phyloP scores from a whole-genome alignment of 2,888 invertebrate species.

The Nomada fucata region DNA sequence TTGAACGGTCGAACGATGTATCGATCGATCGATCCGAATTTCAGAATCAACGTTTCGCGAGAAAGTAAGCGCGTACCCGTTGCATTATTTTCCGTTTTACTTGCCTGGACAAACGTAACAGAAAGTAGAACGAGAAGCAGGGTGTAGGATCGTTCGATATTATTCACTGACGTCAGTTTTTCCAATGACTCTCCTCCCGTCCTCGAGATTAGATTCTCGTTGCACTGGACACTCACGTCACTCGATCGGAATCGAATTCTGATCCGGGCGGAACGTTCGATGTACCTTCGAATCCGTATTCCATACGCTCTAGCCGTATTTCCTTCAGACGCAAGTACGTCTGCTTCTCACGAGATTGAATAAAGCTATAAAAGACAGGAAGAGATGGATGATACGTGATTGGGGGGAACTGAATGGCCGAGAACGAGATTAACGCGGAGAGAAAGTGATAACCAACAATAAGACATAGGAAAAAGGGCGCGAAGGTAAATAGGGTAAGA shows the following conservation, averaged over 20 bases:
- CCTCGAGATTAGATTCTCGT: not conserved
- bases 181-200: not conserved
- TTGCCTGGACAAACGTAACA: conserved; percentile 4
- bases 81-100: not conserved
- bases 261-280: not conserved
- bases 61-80: not conserved
- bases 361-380: not conserved
- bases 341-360: not conserved
- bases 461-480: not conserved
- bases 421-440: not conserved
- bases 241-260: conserved; percentile 5
- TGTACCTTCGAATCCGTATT: too few species aligned
- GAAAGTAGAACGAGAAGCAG: not conserved
- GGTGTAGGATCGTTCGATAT: not conserved
- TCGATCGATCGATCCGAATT: not conserved
- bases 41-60: not conserved
- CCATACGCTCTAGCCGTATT: too few species aligned
- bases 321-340: too few species aligned
- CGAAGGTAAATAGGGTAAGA: not conserved
- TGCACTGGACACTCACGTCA: conserved; percentile 31
- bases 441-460: not conserved
- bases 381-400: too few species aligned
- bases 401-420: not conserved
- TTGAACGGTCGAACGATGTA: not conserved
- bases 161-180: not conserved